These are phyloP conservation scores for Epinephelus malabaricus DNA, from an alignment of 2,797 vertebrate genomes.

Conservation along the genomic window DNA sequence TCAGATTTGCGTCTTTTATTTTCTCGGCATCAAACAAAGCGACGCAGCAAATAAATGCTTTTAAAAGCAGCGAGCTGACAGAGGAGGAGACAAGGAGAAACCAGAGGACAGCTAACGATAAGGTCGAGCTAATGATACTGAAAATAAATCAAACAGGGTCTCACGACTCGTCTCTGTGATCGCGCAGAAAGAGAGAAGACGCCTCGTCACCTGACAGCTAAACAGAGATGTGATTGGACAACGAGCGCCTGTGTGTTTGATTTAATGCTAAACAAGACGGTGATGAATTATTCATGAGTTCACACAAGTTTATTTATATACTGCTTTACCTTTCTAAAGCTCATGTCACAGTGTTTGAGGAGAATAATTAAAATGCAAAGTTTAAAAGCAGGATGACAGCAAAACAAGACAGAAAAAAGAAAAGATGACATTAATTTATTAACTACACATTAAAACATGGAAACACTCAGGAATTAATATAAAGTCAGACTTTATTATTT, in stretches of 20 bases:
- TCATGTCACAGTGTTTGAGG: not conserved
- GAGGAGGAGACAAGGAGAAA: constrained; percentile 34
- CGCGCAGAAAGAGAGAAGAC: not conserved
- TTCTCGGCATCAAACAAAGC: constrained; percentile 42
- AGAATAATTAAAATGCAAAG: not conserved
- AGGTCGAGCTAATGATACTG: constrained; percentile 41
- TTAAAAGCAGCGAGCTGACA: constrained; percentile 45
- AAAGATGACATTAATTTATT: not conserved
- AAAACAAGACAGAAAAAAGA: not conserved
- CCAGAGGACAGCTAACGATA: constrained; percentile 18
- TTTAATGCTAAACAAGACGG: constrained; percentile 32
- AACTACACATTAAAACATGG: not conserved
- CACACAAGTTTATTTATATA: constrained; percentile 29
- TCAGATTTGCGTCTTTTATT: constrained; percentile 40
- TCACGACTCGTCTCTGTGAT: not conserved
- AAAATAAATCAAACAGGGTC: constrained; percentile 47
- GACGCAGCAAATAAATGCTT: constrained; percentile 28
- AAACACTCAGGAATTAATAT: not conserved
- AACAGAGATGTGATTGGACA: constrained; percentile 14
- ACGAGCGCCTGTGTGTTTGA: constrained; percentile 9
- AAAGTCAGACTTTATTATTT: not conserved
- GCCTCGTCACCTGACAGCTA: constrained; percentile 35
- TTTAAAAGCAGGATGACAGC: not conserved
- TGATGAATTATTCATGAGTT: constrained; percentile 44
- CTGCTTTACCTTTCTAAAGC: constrained; percentile 1